These are phyloP conservation scores for Taeniopygia guttata DNA, from an alignment of 2,797 vertebrate species.

Conservation along the genomic window DNA sequence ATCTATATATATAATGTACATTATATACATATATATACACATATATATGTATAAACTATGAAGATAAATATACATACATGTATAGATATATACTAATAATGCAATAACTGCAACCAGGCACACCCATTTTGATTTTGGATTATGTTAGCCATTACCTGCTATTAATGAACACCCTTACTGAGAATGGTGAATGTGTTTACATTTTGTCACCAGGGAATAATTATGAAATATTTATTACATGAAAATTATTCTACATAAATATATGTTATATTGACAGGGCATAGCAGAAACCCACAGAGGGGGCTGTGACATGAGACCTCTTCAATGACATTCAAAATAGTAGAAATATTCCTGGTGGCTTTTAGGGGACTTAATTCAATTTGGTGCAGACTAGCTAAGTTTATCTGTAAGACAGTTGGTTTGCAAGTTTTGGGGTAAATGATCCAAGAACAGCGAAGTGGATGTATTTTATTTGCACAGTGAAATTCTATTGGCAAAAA, in stretches of 20 bases:
- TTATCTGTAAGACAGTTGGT: neutral
- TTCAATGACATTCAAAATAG: neutral
- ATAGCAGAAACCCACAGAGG: neutral
- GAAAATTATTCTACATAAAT: neutral
- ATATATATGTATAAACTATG: neutral
- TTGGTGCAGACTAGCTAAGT: neutral
- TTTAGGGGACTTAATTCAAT: neutral
- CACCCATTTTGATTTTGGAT: neutral
- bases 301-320: neutral
- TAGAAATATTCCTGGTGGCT: neutral
- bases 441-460: slow-evolving; percentile 15
- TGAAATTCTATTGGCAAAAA: slow-evolving; percentile 33
- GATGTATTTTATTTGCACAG: slow-evolving; percentile 15
- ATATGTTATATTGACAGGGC: neutral
- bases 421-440: slow-evolving; percentile 46
- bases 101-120: neutral
- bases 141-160: neutral
- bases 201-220: neutral
- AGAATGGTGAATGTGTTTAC: neutral
- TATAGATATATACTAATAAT: neutral
- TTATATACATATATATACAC: too few relatives aligned
- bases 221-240: neutral
- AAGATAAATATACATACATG: neutral
- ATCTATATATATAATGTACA: neutral
- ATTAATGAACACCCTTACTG: neutral